Base-by-base conservation (phyloP, 2,113 vertebrate genomes). In the Pollimyrus isidori region DNA sequence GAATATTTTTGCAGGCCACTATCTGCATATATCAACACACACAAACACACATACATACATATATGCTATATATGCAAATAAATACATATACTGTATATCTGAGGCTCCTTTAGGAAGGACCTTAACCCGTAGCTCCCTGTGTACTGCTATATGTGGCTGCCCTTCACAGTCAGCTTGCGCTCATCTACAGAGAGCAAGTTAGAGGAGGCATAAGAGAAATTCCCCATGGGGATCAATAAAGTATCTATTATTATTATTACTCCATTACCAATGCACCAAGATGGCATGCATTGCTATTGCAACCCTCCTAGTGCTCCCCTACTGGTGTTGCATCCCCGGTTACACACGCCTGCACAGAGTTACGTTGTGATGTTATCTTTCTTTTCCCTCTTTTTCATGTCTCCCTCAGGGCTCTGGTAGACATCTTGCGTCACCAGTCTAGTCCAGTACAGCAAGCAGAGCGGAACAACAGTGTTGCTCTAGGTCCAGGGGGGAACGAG, bases 361-460 rank as follows among this genome's bases (percentile, higher is more conserved):
- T 19, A 80, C 6, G 10, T 80, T 42, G 73, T 80, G 73, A 80
- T 80, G 15, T 45, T 82, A 53, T 87, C 48, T 50, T 49, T 56
- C 3, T n/a, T 45, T 10, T 23, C 26, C 80, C 4, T 26, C 15
- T 88, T 89, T 23, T n/a, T n/a, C 21, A 13, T 56, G 23, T 73
- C 90, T 87, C 30, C 19, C 46, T 87, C 90, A 98, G 97, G 91
- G 97, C 97, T 6, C 94, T 98, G 94, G 97, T 98, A 92, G 97
- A 98, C 76, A 98, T 98, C 89, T 91, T 98, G 45, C 95, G 97
- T 65, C 97, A 98, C 91, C 97, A 98, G 92, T 96, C 96, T 0
- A 97, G 96, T 39, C 96, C 96, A 1, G 94, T 95, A 90, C 94
- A 95, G 87, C 96, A 94, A 49, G 95, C 95, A 0, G 97, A 97